Evolutionary conservation across 2,113 vertebrate species (phyloP).

Genomic region (Antidorcas marsupialis): DNA sequence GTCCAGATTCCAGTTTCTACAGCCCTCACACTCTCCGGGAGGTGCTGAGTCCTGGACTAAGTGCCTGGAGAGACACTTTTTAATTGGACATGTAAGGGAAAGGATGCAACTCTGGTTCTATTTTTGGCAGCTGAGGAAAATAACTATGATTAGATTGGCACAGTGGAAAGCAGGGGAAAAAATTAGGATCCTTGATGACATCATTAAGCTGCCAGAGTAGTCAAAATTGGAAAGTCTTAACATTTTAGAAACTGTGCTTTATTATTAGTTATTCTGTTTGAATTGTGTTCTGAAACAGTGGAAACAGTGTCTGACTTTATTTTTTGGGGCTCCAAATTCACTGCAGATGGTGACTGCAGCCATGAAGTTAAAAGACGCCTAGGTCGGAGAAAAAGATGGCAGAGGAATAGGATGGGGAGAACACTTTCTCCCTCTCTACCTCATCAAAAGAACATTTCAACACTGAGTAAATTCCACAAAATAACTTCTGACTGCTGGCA

Average conservation of each 20-base stretch:
- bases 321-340: too few species aligned
- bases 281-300: neutral
- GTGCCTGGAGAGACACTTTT: neutral
- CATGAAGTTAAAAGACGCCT: too few species aligned
- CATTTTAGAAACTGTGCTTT: neutral
- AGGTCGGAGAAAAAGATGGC: too few species aligned
- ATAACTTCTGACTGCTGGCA: too few species aligned
- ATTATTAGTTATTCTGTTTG: neutral
- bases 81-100: neutral
- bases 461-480: too few species aligned
- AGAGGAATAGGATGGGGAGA: too few species aligned
- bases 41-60: accelerated
- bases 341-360: too few species aligned
- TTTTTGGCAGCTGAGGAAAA: neutral
- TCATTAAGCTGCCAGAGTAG: neutral
- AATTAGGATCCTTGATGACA: neutral
- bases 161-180: neutral
- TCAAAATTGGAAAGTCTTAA: neutral
- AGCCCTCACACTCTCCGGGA: accelerated
- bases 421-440: too few species aligned
- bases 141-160: neutral
- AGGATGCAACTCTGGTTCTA: neutral
- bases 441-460: too few species aligned
- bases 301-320: too few species aligned
- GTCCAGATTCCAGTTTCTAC: accelerated